phyloP scores from a whole-genome alignment of 1,140 invertebrate species.

The Trachymyrmex cornetzi region DNA sequence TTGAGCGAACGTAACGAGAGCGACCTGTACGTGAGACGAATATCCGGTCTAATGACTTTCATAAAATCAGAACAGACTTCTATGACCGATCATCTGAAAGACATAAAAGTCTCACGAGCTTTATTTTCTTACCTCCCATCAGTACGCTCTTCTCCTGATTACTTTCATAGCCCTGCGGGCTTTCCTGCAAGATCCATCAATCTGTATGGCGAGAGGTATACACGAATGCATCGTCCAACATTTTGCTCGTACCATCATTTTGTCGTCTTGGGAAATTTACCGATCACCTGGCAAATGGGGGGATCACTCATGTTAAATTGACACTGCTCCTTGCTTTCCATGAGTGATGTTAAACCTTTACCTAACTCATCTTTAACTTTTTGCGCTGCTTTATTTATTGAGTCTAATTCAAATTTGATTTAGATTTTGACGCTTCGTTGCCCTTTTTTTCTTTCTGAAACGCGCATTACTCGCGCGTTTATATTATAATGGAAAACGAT shows the following conservation, averaged over 20 bases:
- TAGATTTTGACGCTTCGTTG: background rate
- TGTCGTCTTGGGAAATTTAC: constrained; percentile 71
- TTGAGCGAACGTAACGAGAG: background rate
- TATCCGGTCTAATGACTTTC: constrained; percentile 32
- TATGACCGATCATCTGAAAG: constrained; percentile 55
- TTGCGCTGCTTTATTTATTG: background rate
- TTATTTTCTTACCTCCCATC: background rate
- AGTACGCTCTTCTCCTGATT: constrained; percentile 59
- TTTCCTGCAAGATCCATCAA: constrained; percentile 57
- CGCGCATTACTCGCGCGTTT: background rate
- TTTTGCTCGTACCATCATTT: constrained; percentile 46
- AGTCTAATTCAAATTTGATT: constrained; percentile 5
- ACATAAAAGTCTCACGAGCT: constrained; percentile 52
- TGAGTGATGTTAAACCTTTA: constrained; percentile 7
- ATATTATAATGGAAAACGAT: background rate
- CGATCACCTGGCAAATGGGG: constrained; percentile 42
- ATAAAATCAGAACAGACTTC: constrained; percentile 49
- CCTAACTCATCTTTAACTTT: background rate
- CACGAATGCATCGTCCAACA: constrained; percentile 65
- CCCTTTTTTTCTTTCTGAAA: background rate
- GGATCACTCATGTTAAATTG: constrained; percentile 11
- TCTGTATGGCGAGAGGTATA: constrained; percentile 47
- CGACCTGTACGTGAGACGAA: background rate
- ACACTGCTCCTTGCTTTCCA: background rate
- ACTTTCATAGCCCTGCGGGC: constrained; percentile 13